phyloP scores from a whole-genome alignment of 2,797 vertebrate species.

The Coregonus suidteri region DNA sequence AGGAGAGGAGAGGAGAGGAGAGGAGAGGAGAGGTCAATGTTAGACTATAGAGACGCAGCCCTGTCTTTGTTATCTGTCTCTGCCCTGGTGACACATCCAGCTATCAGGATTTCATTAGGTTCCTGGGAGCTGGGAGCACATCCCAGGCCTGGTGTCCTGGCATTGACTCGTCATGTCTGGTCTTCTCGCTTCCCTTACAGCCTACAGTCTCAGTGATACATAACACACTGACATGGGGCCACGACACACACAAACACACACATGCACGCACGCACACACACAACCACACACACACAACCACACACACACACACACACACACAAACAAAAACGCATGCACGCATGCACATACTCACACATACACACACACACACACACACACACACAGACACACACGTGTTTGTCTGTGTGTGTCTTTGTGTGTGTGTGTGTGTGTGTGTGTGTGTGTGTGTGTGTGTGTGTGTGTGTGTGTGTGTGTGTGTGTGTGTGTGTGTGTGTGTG shows the following conservation, averaged over 20 bases:
- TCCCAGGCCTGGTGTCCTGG: constrained; percentile 47
- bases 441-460: neutral
- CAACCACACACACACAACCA: constrained; percentile 4
- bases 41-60: constrained; percentile 6
- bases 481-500: neutral
- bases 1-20: too few species aligned
- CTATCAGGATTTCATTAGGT: constrained; percentile 68
- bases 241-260: neutral
- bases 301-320: constrained; percentile 16
- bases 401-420: neutral
- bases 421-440: neutral
- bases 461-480: neutral
- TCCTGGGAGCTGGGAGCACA: constrained; percentile 56
- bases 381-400: neutral
- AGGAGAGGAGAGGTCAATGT: constrained; percentile 4
- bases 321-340: neutral
- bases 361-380: constrained; percentile 1
- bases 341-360: constrained; percentile 2
- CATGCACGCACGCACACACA: neutral
- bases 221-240: constrained; percentile 21
- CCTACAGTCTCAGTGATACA: constrained; percentile 40
- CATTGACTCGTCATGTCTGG: constrained; percentile 45
- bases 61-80: constrained; percentile 33
- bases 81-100: constrained; percentile 70
- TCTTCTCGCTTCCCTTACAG: constrained; percentile 24